Conservation (phyloP, 2,888 invertebrate genomes). For the Ophioninae sp. region DNA sequence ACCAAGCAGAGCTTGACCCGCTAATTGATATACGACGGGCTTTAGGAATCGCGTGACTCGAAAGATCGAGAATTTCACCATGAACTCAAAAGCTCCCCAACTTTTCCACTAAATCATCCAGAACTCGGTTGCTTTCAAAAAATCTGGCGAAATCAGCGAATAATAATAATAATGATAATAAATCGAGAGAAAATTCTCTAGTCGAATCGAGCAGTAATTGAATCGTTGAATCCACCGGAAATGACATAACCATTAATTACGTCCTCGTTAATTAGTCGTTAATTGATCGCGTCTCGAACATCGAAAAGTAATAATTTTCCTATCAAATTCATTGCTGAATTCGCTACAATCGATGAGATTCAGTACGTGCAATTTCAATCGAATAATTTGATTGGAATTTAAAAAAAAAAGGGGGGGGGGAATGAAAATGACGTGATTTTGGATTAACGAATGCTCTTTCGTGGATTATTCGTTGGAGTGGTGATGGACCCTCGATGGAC, state of each 20-base stretch:
- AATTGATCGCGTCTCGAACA: too few species aligned
- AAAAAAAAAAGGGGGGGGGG: not conserved
- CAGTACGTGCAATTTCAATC: not conserved
- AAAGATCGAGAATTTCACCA: conserved; percentile 50
- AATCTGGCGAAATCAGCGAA: not conserved
- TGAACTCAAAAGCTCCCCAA: conserved; percentile 27
- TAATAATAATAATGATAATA: not conserved
- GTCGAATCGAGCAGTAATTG: not conserved
- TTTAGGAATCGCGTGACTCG: conserved; percentile 53
- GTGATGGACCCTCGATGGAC: not conserved
- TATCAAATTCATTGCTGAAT: too few species aligned
- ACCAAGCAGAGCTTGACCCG: conserved; percentile 64
- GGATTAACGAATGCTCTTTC: conserved; percentile 6
- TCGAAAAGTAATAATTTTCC: too few species aligned
- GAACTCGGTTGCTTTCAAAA: not conserved
- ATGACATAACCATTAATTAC: too few species aligned
- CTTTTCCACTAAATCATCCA: not conserved
- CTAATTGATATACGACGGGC: conserved; percentile 67
- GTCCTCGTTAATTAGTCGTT: not conserved
- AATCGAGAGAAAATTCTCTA: not conserved
- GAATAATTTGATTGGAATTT: not conserved
- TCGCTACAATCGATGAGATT: conserved; percentile 1
- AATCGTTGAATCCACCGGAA: not conserved
- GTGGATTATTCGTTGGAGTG: not conserved
- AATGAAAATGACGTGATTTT: not conserved